A percentile compares a stretch with the other conserved stretches of the same genome.
phyloP scores from a whole-genome alignment of 2,113 vertebrate genomes.

The Phalacrocorax brasilianus region DNA sequence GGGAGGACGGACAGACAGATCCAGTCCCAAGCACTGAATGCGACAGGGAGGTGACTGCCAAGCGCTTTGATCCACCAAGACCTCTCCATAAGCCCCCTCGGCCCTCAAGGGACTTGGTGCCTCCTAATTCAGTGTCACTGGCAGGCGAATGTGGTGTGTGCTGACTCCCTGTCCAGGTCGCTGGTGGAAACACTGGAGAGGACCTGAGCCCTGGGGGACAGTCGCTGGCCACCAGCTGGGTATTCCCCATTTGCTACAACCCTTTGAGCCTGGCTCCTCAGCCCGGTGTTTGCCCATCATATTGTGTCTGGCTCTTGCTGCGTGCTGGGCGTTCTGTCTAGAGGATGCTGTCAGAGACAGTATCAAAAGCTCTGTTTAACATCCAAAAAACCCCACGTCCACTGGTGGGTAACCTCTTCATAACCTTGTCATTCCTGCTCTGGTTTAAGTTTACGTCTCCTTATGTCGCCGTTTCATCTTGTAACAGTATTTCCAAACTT shows the following conservation, averaged over 20 bases:
- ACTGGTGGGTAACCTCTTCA: neutral
- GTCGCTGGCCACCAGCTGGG: neutral
- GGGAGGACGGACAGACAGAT: no score
- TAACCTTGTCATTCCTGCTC: neutral
- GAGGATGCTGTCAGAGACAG: neutral
- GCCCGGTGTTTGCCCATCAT: accelerated
- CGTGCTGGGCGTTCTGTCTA: neutral
- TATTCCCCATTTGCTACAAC: neutral
- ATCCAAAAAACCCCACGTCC: neutral
- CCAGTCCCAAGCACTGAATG: neutral
- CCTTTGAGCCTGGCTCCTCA: neutral
- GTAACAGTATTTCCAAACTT: neutral
- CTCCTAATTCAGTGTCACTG: neutral
- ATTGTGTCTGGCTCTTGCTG: neutral
- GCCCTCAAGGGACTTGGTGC: neutral
- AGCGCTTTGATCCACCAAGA: neutral
- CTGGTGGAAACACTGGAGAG: neutral
- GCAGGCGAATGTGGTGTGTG: accelerated
- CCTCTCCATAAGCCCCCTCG: neutral
- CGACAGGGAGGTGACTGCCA: neutral
- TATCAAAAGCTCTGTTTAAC: neutral
- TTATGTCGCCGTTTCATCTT: accelerated
- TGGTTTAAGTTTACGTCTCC: accelerated
- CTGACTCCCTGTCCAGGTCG: neutral
- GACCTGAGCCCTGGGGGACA: neutral